Conservation (phyloP, 2,113 vertebrate species). For the Onychostruthus taczanowskii region DNA sequence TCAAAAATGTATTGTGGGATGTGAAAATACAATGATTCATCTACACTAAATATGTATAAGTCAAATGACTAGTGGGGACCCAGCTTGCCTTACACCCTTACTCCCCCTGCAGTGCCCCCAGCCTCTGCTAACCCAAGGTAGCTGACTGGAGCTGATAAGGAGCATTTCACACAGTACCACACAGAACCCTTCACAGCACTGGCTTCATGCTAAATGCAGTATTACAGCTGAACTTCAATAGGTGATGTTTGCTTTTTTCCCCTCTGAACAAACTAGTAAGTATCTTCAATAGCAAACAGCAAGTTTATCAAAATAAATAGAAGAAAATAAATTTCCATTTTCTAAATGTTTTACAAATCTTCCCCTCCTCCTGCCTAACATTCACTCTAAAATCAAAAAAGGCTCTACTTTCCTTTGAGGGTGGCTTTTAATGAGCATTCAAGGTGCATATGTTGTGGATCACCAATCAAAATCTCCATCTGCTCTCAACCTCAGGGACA, state of each 20-base stretch:
- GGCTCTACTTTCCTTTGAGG: background rate
- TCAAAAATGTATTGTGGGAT: background rate
- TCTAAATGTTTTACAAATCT: background rate
- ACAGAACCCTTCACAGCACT: background rate
- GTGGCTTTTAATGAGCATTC: background rate
- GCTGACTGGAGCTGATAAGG: background rate
- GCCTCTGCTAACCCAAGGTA: background rate
- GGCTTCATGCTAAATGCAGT: background rate
- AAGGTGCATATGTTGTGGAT: background rate
- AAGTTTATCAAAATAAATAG: background rate
- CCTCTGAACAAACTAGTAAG: background rate
- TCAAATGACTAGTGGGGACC: background rate
- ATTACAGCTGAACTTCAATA: background rate
- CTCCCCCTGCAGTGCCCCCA: background rate
- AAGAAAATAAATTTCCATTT: background rate
- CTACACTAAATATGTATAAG: background rate
- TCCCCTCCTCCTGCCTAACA: background rate
- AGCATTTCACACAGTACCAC: background rate
- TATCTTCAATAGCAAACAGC: background rate
- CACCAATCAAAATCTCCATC: background rate
- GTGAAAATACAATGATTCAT: background rate
- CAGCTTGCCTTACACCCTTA: background rate
- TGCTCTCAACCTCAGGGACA: background rate
- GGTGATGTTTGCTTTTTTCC: background rate
- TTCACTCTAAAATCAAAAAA: background rate